A percentile compares a stretch with the other conserved stretches of the same genome.
These are phyloP conservation scores for Pomatostomus ruficeps DNA, from an alignment of 2,113 vertebrate species.

Conservation along the genomic window DNA sequence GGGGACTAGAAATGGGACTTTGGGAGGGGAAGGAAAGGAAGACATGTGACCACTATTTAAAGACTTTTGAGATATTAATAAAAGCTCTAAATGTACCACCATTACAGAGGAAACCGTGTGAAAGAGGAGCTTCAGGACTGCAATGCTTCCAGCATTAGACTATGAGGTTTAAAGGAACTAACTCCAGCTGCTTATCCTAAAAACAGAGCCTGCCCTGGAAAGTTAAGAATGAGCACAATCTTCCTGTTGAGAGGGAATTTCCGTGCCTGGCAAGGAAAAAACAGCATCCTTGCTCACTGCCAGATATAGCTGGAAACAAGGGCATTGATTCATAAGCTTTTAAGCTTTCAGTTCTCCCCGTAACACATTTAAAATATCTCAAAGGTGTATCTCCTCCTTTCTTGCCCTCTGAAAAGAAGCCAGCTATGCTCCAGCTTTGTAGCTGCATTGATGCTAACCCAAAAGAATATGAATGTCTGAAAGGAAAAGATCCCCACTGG, in stretches of 20 bases:
- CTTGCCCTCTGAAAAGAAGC: neutral
- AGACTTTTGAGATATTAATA: neutral
- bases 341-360: neutral
- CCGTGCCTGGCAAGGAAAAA: neutral
- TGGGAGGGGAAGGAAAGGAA: neutral
- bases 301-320: neutral
- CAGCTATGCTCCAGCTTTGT: neutral
- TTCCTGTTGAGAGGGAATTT: neutral
- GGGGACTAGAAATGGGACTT: neutral
- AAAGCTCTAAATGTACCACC: neutral
- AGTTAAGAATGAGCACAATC: neutral
- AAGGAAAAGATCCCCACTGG: neutral
- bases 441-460: neutral
- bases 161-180: neutral
- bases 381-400: neutral
- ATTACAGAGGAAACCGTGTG: neutral
- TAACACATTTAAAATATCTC: neutral
- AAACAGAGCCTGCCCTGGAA: neutral
- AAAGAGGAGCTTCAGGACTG: neutral
- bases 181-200: neutral
- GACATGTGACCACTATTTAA: neutral
- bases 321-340: neutral
- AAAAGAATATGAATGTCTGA: neutral
- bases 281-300: neutral
- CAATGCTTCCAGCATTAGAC: neutral